Evolutionary conservation across 92 coral and sea anemone species (phyloP).

Genomic region (Pocillopora grandis): DNA sequence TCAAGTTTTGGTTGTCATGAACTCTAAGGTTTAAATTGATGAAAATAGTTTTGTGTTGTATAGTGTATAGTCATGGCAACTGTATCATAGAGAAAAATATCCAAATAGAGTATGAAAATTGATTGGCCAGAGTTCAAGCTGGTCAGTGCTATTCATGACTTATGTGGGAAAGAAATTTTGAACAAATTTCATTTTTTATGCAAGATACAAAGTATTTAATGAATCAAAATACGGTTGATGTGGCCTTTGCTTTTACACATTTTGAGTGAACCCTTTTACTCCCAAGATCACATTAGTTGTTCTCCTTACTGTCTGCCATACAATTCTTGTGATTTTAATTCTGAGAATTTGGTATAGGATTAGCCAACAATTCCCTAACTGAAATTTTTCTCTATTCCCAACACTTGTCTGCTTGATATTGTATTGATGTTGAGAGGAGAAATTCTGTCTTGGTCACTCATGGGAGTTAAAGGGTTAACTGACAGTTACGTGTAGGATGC

Average conservation of each 20-base stretch:
- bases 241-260: background rate
- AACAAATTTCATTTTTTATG: background rate
- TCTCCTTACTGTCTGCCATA: no score
- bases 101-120: background rate
- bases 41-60: background rate
- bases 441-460: no score
- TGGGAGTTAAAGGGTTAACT: no score
- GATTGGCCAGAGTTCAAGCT: background rate
- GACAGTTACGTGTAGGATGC: no score
- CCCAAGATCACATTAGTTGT: no score
- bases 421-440: no score
- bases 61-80: background rate
- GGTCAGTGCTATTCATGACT: background rate
- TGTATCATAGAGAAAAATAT: background rate
- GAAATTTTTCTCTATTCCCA: no score
- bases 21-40: background rate
- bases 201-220: background rate
- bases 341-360: no score
- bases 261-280: background rate
- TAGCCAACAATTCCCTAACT: no score
- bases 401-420: no score
- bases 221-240: background rate
- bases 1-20: background rate
- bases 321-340: no score
- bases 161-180: background rate